phyloP scores from a whole-genome alignment of 2,113 vertebrate species.

The Madoqua kirkii region DNA sequence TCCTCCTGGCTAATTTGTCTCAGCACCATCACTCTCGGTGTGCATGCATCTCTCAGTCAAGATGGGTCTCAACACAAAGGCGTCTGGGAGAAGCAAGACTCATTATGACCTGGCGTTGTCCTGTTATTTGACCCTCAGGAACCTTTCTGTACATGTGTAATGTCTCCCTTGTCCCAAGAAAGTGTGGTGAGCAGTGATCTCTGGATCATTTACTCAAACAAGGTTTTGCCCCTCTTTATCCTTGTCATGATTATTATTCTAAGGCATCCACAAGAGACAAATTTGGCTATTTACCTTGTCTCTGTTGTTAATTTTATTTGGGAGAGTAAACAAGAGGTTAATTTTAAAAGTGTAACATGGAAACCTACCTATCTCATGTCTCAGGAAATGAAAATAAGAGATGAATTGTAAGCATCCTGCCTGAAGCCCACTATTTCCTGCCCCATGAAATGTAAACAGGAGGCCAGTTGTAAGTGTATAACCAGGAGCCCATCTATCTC shows the following conservation, averaged over 20 bases:
- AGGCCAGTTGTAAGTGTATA: background rate
- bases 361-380: background rate
- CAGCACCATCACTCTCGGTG: background rate
- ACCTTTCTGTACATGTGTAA: background rate
- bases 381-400: background rate
- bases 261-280: background rate
- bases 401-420: background rate
- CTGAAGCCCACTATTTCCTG: background rate
- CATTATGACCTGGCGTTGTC: background rate
- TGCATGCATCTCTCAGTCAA: background rate
- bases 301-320: background rate
- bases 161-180: background rate
- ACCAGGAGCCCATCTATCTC: background rate
- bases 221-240: background rate
- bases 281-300: background rate
- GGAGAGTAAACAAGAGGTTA: background rate
- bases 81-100: background rate
- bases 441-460: background rate
- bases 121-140: background rate
- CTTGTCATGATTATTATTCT: background rate
- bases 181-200: background rate
- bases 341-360: background rate
- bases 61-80: background rate
- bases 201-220: background rate
- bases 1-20: background rate